A percentile compares a stretch with the other conserved stretches of the same genome.
Evolutionary conservation across 2,888 invertebrate genomes (phyloP).

Genomic region (Aphrophora alni): DNA sequence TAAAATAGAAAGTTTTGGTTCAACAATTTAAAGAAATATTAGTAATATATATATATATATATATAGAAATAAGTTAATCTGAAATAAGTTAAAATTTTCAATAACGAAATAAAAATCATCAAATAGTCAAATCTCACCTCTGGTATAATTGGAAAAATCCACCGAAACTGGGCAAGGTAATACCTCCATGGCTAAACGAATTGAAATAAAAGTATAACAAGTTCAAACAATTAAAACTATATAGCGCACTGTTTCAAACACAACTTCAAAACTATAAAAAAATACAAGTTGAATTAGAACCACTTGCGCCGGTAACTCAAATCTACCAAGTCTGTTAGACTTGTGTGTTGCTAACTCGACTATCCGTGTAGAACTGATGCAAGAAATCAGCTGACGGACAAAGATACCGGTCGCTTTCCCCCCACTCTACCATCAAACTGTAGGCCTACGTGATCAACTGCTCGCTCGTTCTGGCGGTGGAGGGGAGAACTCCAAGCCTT

Average conservation of each 20-base stretch:
- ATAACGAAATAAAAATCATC: no score
- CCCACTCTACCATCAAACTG: background rate
- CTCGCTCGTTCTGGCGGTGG: background rate
- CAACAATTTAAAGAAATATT: background rate
- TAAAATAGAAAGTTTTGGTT: background rate
- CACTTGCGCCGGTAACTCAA: conserved; percentile 28
- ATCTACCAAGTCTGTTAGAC: background rate
- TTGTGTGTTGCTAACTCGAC: conserved; percentile 15
- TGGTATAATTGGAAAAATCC: conserved; percentile 73
- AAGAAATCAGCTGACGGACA: conserved; percentile 37
- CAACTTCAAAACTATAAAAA: background rate
- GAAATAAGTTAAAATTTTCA: background rate
- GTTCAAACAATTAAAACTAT: conserved; percentile 33
- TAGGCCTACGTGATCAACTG: conserved; percentile 14
- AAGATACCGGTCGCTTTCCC: conserved; percentile 40
- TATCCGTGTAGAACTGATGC: conserved; percentile 37
- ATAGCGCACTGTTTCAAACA: conserved; percentile 31
- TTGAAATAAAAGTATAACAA: conserved; percentile 15
- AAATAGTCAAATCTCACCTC: conserved; percentile 64
- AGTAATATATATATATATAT: no score
- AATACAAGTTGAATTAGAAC: conserved; percentile 16
- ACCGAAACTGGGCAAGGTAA: conserved; percentile 78
- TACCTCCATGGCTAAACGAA: conserved; percentile 69
- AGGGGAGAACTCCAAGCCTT: background rate
- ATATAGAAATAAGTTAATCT: no score